Base-by-base conservation (phyloP, 2,797 vertebrate genomes). In the Chelmon rostratus region DNA sequence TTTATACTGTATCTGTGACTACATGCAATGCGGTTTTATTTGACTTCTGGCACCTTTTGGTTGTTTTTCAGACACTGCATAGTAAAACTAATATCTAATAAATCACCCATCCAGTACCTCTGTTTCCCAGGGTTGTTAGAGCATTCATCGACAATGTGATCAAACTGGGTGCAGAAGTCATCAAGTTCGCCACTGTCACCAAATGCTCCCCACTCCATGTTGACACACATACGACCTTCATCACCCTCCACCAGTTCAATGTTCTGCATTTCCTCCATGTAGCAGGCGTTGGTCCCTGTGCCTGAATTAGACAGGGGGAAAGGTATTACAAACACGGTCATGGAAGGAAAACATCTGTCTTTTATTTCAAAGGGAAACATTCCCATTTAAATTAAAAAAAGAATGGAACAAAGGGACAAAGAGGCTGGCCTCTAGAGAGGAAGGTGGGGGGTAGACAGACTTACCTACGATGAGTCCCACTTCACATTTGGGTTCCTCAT, bases 201-300 rank as follows among this genome's bases (percentile, higher is more conserved):
- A 0, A 99, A 99, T 0, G 96, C 98, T 0, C 98, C 98, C 98
- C 98, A 99, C 83, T 99, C 98, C 96, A 98, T 96, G 92, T 99
- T 99, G 82, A 99, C 76, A 18, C 98, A 99, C 98, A 99, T 99
- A 5, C 89, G 95, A 6, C 98, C 98, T 10, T 96, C 95, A 0
- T 97, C 91, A 0, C 97, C 97, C 6, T 97, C 97, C 88, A 98
- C 96, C 90, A 97, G 86, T 78, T 98, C 97, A 44, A 99, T 94
- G 3, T 99, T 98, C 46, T 86, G 86, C 97, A 99, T 97, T 93
- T 99, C 97, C 91, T 99, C 98, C 98, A 99, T 99, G 95, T 98
- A 99, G 88, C 98, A 99, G 71, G 95, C 97, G 0, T 99, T 99
- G 73, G 96, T 97, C 64, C 98, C 98, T 0, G 97, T 99, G 68